phyloP scores from a whole-genome alignment of 2,113 vertebrate genomes.

The Butorides virescens region DNA sequence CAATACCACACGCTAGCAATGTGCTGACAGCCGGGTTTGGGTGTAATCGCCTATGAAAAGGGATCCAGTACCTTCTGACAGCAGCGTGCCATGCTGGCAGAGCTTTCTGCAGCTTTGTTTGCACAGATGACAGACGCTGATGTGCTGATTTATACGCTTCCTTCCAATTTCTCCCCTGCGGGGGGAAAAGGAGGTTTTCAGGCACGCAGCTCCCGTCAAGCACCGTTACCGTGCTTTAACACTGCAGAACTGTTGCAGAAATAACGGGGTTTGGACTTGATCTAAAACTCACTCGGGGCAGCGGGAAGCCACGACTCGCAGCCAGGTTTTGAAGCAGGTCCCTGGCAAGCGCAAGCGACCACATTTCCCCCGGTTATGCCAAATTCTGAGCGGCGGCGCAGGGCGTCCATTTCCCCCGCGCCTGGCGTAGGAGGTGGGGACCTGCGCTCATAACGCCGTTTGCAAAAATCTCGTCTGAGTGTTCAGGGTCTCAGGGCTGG shows the following conservation, averaged over 20 bases:
- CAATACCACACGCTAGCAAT: background rate
- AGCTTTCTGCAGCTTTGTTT: background rate
- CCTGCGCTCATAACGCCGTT: background rate
- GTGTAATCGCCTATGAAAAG: background rate
- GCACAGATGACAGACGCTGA: background rate
- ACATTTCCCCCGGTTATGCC: background rate
- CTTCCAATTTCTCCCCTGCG: fast-evolving
- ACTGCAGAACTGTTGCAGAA: background rate
- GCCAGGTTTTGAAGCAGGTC: background rate
- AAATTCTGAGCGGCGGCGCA: background rate
- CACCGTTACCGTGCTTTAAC: fast-evolving
- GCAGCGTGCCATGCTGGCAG: background rate
- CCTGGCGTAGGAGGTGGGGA: background rate
- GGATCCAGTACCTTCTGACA: background rate
- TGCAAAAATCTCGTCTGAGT: background rate
- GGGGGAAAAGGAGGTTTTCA: background rate
- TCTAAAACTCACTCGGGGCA: background rate
- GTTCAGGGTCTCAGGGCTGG: background rate
- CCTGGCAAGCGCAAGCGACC: background rate
- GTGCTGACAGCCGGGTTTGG: fast-evolving
- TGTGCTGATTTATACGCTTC: background rate
- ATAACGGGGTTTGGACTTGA: fast-evolving
- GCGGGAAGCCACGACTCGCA: background rate
- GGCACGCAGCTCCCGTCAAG: background rate
- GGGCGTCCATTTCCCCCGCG: background rate